Base-by-base conservation (phyloP, 92 coral and sea anemone genomes). In the Micromussa lordhowensis region DNA sequence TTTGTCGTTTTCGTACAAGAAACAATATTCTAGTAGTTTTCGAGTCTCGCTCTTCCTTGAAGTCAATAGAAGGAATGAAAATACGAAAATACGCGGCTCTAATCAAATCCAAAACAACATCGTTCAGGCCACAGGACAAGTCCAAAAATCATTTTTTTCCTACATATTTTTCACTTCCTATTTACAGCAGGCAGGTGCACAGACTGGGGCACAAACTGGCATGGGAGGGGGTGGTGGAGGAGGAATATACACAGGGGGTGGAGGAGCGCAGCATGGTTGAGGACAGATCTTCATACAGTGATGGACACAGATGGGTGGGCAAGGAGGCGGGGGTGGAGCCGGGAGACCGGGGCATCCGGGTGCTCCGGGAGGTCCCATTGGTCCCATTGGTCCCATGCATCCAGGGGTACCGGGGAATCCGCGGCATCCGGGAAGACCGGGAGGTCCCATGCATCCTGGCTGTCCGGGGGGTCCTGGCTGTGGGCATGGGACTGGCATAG, bases 221-320 rank as follows among this genome's bases (percentile, higher is more conserved):
- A 91, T 89, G 48, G 98, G 98, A 36, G 94, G 92, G 17, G 95
- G 95, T 28, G 89, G 93, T 61, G 95, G 96, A 18, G 90, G 94
- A 15, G 98, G 98, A 85, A 95, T 91, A 85, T 89, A 78, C 44
- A 80, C 54, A 8, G 99, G 91, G 63, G 97, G 90, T 77, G 94
- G 90, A n/a, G 98, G 88, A 81, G 89, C 82, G 78, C 98, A 95
- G 81, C 99, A 96, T 86, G 82, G 94, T 88, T 81, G 89, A 1
- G 99, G 99, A 81, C 99, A 96, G 81, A 96, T 96, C 75, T 88
- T 93, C 95, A 96, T 95, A 85, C 99, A 96, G 73, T 96, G 94
- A 75, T 96, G 99, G 88, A 96, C 88, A 83, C 99, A 96, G 54
- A 96, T 91, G 24, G 99, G 99, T 71, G 99, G 93, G 68, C 99